phyloP scores from a whole-genome alignment of 2,888 invertebrate species.

The Nomada fabriciana region DNA sequence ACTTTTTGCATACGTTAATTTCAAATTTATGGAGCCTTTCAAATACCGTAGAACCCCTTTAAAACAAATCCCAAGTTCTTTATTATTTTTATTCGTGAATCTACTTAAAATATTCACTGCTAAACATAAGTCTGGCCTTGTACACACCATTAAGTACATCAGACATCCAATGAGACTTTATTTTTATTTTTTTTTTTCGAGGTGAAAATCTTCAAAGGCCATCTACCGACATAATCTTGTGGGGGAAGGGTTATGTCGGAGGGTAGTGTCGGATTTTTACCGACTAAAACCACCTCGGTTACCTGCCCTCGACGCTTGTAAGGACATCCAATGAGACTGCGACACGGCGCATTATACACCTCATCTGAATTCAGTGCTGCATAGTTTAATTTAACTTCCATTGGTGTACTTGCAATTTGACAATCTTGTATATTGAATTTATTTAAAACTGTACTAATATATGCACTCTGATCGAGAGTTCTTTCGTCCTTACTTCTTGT shows the following conservation, averaged over 20 bases:
- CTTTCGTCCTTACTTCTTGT: not conserved
- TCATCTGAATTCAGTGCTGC: slow-evolving; percentile 4
- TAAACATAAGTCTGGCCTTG: not conserved
- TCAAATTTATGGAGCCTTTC: slow-evolving; percentile 1
- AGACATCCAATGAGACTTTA: not conserved
- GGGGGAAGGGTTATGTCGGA: too few species aligned
- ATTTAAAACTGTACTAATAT: not conserved
- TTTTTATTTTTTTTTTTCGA: too few species aligned
- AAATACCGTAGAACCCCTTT: slow-evolving; percentile 1
- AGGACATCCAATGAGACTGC: not conserved
- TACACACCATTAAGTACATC: slow-evolving; percentile 4
- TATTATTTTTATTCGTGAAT: slow-evolving; percentile 4
- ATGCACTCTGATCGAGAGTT: slow-evolving; percentile 7
- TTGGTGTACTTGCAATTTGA: not conserved
- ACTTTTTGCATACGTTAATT: slow-evolving; percentile 6
- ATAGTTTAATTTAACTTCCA: slow-evolving; percentile 1
- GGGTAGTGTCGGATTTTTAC: too few species aligned
- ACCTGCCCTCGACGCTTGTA: too few species aligned
- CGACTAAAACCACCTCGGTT: too few species aligned
- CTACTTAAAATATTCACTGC: slow-evolving; percentile 7
- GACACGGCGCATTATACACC: slow-evolving; percentile 1
- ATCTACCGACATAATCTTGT: too few species aligned
- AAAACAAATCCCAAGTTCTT: not conserved
- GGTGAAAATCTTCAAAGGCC: too few species aligned
- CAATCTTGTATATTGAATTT: not conserved